These are phyloP conservation scores for Himalopsyche japonica DNA, from an alignment of 2,888 invertebrate species.

Conservation along the genomic window DNA sequence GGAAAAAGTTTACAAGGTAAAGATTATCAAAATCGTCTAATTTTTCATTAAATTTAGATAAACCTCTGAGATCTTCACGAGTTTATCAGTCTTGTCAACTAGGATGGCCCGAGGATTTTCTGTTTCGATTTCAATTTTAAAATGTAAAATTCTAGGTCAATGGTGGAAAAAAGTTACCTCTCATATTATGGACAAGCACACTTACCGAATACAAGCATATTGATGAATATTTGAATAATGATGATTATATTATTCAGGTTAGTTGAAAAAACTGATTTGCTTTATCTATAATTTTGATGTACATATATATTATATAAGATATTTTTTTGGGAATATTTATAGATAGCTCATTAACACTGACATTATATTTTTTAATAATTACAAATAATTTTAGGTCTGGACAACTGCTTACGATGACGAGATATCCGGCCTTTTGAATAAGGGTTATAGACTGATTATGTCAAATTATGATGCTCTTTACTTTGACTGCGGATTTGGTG, in stretches of 20 bases:
- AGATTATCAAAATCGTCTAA: not conserved
- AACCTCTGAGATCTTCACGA: too few species aligned
- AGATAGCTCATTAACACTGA: not conserved
- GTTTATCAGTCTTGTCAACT: too few species aligned
- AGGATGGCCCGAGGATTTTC: too few species aligned
- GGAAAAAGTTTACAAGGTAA: slow-evolving; percentile 59
- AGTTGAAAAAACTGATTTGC: not conserved
- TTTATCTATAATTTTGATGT: too few species aligned
- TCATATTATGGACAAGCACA: slow-evolving; percentile 81
- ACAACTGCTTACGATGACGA: slow-evolving; percentile 68
- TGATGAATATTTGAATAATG: slow-evolving; percentile 67
- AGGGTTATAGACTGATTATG: slow-evolving; percentile 76
- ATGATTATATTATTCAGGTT: slow-evolving; percentile 78
- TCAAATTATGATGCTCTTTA: slow-evolving; percentile 88
- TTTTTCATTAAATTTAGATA: too few species aligned
- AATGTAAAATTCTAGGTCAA: slow-evolving; percentile 44
- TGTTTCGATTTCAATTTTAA: not conserved
- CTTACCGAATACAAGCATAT: slow-evolving; percentile 70
- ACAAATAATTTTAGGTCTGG: slow-evolving; percentile 63
- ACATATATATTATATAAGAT: not conserved
- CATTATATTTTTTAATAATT: slow-evolving; percentile 4
- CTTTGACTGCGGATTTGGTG: slow-evolving; percentile 82
- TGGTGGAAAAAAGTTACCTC: slow-evolving; percentile 60
- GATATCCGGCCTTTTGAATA: slow-evolving; percentile 67
- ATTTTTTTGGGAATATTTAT: not conserved